phyloP scores from a whole-genome alignment of 1,140 invertebrate genomes.

The Antheraea mylitta region DNA sequence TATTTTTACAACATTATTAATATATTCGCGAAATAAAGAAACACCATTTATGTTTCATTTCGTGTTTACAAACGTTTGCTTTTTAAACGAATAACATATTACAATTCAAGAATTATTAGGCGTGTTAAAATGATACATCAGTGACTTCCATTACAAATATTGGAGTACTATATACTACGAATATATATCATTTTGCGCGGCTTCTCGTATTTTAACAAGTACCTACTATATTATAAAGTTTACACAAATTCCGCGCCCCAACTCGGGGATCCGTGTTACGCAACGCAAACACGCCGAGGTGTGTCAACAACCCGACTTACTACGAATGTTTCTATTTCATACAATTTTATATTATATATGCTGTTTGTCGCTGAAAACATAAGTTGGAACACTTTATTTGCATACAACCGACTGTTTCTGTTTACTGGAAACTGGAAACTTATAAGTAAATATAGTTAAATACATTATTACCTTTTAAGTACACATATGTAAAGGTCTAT shows the following conservation, averaged over 20 bases:
- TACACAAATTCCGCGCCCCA: not conserved
- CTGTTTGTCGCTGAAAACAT: conserved; percentile 9
- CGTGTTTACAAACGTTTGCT: no score
- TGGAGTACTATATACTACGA: not conserved
- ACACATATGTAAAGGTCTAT: no score
- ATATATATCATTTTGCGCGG: not conserved
- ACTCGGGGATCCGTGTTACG: conserved; percentile 1
- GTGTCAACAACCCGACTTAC: conserved; percentile 15
- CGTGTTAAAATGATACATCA: not conserved
- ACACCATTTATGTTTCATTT: no score
- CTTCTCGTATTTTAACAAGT: not conserved
- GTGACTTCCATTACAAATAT: not conserved
- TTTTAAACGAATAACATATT: no score
- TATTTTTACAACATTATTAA: no score
- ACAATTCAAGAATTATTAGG: no score
- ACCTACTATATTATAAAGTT: not conserved
- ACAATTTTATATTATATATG: conserved; percentile 11
- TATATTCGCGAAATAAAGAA: no score
- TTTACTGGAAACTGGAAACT: no score
- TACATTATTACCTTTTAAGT: no score
- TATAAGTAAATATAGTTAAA: no score
- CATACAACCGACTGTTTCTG: not conserved
- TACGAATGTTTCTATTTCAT: conserved; percentile 19
- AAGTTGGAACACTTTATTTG: not conserved
- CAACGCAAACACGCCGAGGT: not conserved